Evolutionary conservation across 2,888 invertebrate species (phyloP).

Genomic region (Ferrisia virgata): DNA sequence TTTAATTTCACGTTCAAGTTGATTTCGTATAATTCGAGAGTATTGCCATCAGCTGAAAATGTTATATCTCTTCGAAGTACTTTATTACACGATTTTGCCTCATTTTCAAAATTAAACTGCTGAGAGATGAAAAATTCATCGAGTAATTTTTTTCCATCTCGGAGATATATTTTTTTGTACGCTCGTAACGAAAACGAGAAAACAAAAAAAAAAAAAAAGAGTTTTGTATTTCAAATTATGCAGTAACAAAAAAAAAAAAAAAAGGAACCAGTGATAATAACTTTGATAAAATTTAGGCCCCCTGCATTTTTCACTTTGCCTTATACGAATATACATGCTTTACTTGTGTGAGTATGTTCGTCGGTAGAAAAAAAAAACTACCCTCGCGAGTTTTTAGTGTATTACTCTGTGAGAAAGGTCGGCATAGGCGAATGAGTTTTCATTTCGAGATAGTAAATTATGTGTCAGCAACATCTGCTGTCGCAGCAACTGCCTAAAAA

Average conservation of each 20-base stretch:
- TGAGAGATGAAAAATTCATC: not conserved
- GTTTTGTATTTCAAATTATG: no score
- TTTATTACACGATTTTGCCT: not conserved
- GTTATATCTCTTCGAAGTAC: not conserved
- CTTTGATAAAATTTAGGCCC: no score
- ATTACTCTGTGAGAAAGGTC: not conserved
- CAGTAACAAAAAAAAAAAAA: no score
- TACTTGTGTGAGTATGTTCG: no score
- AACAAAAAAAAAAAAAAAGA: not conserved
- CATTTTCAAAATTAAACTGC: not conserved
- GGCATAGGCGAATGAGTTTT: not conserved
- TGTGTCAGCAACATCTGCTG: not conserved
- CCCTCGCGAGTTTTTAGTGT: not conserved
- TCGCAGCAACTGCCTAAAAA: not conserved
- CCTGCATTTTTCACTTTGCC: no score
- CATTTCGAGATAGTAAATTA: not conserved
- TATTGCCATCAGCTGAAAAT: no score
- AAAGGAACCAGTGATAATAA: no score
- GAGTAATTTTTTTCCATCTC: not conserved
- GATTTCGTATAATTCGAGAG: no score
- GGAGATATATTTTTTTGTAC: not conserved
- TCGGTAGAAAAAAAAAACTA: not conserved
- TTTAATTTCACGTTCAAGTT: no score
- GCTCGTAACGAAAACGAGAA: not conserved
- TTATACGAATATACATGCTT: no score